Conservation (phyloP, 2,888 invertebrate species). For the Limnephilus lunatus region DNA sequence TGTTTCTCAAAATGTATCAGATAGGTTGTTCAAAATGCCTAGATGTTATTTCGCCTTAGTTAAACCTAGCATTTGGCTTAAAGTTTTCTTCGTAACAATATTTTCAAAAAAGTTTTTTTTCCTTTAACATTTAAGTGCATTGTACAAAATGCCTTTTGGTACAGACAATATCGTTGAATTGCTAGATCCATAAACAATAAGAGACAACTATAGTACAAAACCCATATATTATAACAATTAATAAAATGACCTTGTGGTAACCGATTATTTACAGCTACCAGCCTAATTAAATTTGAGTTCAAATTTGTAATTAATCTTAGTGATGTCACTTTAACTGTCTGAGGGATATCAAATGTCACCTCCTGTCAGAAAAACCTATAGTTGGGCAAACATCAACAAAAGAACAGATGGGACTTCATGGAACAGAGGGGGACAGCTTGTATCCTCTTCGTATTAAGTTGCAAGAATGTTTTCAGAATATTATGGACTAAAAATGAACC, state of each 20-base stretch:
- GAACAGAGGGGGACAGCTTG: neutral
- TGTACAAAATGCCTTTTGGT: no score
- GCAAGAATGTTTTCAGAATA: neutral
- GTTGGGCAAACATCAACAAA: conserved; percentile 2
- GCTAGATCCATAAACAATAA: no score
- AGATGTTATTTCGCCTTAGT: no score
- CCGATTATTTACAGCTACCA: neutral
- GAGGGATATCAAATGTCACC: neutral
- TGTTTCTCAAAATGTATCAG: no score
- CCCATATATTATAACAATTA: neutral
- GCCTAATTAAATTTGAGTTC: neutral
- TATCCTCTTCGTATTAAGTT: neutral
- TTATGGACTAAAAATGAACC: neutral
- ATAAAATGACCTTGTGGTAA: neutral
- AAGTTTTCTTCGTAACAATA: neutral
- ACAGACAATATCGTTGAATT: no score
- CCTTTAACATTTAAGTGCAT: no score
- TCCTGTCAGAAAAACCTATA: neutral
- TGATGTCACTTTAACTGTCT: neutral
- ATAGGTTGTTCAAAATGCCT: no score
- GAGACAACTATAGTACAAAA: no score
- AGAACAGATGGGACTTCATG: neutral
- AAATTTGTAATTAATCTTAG: neutral
- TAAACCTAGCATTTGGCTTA: no score
- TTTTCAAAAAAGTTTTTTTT: neutral